phyloP scores from a whole-genome alignment of 2,797 vertebrate genomes.

The Enteromius fasciolatus region DNA sequence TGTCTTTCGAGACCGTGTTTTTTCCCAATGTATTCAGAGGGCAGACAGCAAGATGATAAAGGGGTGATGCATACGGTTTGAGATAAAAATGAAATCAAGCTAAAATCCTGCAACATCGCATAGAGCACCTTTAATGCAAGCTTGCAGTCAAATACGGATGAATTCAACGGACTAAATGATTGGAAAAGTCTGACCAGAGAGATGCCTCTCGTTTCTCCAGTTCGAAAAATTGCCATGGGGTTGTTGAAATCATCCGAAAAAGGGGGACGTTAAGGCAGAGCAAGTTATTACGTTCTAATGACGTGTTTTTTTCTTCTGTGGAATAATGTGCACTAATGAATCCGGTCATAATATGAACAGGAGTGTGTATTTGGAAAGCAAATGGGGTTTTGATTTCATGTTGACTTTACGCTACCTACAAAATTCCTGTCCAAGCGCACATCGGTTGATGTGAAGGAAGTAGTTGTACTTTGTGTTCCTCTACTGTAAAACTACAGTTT shows the following conservation, averaged over 20 bases:
- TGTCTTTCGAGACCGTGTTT: no score
- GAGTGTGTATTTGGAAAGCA: neutral
- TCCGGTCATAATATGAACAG: neutral
- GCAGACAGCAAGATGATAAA: no score
- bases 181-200: neutral
- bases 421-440: slow-evolving; percentile 1
- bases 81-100: no score
- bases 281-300: neutral
- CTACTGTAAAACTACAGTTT: neutral
- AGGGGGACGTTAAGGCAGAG: neutral
- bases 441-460: neutral
- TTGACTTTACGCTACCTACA: neutral
- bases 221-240: neutral
- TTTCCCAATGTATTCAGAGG: no score
- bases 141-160: neutral
- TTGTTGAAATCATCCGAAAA: neutral
- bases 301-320: neutral
- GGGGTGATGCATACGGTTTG: no score
- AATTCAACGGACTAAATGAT: neutral
- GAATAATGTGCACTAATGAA: neutral
- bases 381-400: slow-evolving; percentile 3
- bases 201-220: neutral
- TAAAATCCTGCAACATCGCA: no score
- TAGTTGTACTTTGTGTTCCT: neutral
- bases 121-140: neutral